Evolutionary conservation across 1,140 invertebrate genomes (phyloP), one percentile per base, ranked within the genome.

Genomic region (Sinella curviseta): DNA sequence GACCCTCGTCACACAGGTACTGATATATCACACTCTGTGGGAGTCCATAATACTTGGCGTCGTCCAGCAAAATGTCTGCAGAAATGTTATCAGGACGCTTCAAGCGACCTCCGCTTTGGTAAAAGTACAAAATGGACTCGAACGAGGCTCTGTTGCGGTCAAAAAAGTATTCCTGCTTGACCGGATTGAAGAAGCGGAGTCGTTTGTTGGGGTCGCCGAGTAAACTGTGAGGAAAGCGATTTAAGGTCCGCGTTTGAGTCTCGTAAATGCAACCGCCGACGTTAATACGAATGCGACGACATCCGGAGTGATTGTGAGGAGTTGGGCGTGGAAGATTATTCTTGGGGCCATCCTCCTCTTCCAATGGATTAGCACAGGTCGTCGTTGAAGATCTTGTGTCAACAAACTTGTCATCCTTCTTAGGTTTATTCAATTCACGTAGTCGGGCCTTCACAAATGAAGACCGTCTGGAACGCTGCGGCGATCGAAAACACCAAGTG

Each of bases 91-190:
- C 48, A 1, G 76, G 76, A 26, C 55, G 16, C 30, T 34, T 26
- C 1, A 77, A 60, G 14, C 30, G 12, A 16, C 76, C 76, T 20
- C 76, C 76, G 24, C 76, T 77, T 26, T 77, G 76, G 24, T 57
- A 77, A 31, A 14, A 77, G 76, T 82, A 90, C 14, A 90, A 83
- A 82, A 90, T 89, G 34, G 89, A 31, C 35, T 82, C 92, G 86
- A 94, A 94, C 14, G 94, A 92, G 4, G 92, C 92, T 0, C 93
- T 93, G 88, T 94, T 93, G 54, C 93, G 86, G 85, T 94, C 93
- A 85, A 94, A 94, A 87, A 94, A 94, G 86, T 93, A 94, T 86
- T 94, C 93, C 85, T 95, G 95, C 39, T 95, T 89, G 24, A 95
- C 90, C 0, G 94, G 93, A 87, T 96, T 94, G 87, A 95, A 96